Evolutionary conservation across 2,888 invertebrate species (phyloP), one percentile per base, ranked within the genome.

Genomic region (Trichogramma dendrolimi): DNA sequence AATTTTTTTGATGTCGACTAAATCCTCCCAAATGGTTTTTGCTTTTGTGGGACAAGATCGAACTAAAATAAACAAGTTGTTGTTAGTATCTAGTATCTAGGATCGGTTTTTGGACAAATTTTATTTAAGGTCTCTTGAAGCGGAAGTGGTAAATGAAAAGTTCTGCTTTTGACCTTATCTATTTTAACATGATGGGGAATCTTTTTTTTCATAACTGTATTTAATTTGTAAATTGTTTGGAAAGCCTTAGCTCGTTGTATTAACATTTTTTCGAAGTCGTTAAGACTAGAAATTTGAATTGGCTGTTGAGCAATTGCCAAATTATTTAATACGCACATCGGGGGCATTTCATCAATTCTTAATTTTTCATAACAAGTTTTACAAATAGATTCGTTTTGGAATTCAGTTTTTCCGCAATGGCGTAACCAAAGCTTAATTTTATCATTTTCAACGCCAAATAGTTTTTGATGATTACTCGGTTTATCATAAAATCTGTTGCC

Each of bases 51-150:
- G 73, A 54, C 68, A 61, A 55, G 72, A 60, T 57, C 74, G 69
- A 8, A 76, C 69, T 46, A 72, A 54, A 62, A 75, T 71, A 63
- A 64, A 73, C 5, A 74, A 47, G 65, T 74, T 73, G 49, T 70
- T 71, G 58, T 72, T 65, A 8, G 6, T 10, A 60, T 70, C 70
- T 14, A 74, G 60, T n/a, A n/a, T n/a, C n/a, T n/a, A 5, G 73
- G 67, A 11, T 71, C 67, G 38, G 68, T 68, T 8, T 71, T 64
- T 56, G 57, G 63, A 14, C 71, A 71, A 5, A 76, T 57, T 66
- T 72, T 76, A 64, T 69, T 68, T n/a, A 74, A 55, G 2, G 74
- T 75, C 67, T 71, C 67, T 67, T 76, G 71, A 2, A 72, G 10
- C 4, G 75, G 74, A 5, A 75, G 62, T n/a, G 75, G 73, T 11